Percentiles rank a stretch among this genome's conserved stretches.
Conservation (phyloP, 1,140 invertebrate species). For the Parasteatoda tepidariorum region DNA sequence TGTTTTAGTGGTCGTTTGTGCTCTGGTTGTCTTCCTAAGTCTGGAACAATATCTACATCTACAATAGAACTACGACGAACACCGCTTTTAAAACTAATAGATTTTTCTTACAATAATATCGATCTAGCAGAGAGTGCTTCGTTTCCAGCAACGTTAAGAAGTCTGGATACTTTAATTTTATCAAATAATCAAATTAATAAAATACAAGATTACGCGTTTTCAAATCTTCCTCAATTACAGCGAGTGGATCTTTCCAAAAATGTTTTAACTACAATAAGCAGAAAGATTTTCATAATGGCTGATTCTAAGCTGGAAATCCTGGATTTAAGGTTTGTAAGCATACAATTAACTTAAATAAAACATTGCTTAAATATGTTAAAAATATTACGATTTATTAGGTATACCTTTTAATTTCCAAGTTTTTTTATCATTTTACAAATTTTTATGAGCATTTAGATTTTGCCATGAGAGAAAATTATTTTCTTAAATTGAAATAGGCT, state of each 20-base stretch:
- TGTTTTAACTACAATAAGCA: neutral
- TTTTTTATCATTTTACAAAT: too few relatives aligned
- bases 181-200: constrained; percentile 25
- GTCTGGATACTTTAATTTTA: constrained; percentile 9
- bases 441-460: too few relatives aligned
- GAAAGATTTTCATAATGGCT: neutral
- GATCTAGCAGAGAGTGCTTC: neutral
- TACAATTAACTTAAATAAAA: too few relatives aligned
- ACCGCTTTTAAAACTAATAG: neutral
- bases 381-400: too few relatives aligned
- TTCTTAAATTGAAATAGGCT: too few relatives aligned
- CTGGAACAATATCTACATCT: neutral
- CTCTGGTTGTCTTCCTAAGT: constrained; percentile 14
- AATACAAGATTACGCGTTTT: constrained; percentile 29
- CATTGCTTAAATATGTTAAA: too few relatives aligned
- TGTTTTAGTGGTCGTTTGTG: constrained; percentile 9
- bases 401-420: too few relatives aligned
- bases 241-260: constrained; percentile 28
- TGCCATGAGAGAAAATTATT: too few relatives aligned
- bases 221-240: neutral
- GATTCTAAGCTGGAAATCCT: neutral
- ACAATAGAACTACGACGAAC: constrained; percentile 8
- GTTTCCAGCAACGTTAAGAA: neutral
- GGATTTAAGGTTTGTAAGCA: constrained; percentile 14
- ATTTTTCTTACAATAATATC: constrained; percentile 31